phyloP scores from a whole-genome alignment of 2,113 vertebrate genomes.

The Crocuta crocuta region DNA sequence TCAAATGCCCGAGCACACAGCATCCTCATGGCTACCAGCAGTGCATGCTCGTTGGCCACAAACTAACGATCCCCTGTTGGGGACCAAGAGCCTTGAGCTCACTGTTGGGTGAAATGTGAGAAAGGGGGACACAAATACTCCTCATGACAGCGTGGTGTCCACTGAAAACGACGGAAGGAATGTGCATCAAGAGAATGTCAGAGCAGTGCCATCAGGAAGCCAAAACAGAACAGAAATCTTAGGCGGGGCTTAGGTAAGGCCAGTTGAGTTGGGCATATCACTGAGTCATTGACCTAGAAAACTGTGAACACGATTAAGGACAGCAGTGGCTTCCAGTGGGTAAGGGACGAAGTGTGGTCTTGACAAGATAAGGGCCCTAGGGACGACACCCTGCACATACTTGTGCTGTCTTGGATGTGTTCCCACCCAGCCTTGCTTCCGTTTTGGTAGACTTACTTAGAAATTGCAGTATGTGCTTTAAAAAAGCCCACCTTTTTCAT shows the following conservation, averaged over 20 bases:
- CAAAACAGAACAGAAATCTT: neutral
- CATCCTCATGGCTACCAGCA: accelerated
- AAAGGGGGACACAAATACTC: accelerated
- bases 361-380: accelerated
- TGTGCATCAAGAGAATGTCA: neutral
- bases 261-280: accelerated
- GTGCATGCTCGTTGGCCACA: accelerated
- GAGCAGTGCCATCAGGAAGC: accelerated
- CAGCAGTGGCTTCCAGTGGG: neutral
- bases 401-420: accelerated
- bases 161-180: neutral
- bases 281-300: neutral
- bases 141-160: neutral
- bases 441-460: neutral
- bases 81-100: accelerated
- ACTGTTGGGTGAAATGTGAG: neutral
- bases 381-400: accelerated
- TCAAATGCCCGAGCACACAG: neutral
- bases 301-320: accelerated
- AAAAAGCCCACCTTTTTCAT: neutral
- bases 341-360: accelerated
- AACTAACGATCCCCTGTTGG: neutral
- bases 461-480: accelerated
- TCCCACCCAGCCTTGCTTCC: neutral
- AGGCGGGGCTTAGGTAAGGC: too few species aligned